These are phyloP conservation scores for Ormia ochracea DNA, from an alignment of 2,888 invertebrate genomes.

Conservation along the genomic window DNA sequence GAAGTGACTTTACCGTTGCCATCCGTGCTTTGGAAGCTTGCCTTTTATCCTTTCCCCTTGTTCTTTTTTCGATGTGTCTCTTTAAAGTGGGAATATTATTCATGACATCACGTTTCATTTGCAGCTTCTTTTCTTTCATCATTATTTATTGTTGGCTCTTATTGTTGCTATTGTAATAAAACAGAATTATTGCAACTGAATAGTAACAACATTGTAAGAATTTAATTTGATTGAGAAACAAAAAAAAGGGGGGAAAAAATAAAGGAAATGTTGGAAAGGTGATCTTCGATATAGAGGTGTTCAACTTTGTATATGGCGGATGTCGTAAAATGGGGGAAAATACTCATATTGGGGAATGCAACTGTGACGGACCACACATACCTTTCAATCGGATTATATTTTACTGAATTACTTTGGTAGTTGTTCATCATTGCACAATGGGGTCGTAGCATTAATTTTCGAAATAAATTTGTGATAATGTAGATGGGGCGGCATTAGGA, in stretches of 20 bases:
- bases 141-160: not conserved
- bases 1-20: not conserved
- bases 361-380: not conserved
- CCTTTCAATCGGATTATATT: too few relatives aligned
- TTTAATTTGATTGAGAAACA: conserved; percentile 1
- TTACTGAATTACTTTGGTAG: too few relatives aligned
- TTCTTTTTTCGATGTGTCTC: not conserved
- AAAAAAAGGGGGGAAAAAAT: not conserved
- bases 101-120: conserved; percentile 32
- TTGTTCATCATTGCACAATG: too few relatives aligned
- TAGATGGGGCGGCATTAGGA: too few relatives aligned
- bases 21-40: not conserved
- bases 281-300: not conserved
- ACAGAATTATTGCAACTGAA: conserved; percentile 30
- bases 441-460: too few relatives aligned
- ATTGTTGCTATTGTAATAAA: conserved; percentile 17
- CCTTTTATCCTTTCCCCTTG: not conserved
- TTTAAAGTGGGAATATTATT: not conserved
- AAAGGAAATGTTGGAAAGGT: not conserved
- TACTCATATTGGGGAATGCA: not conserved
- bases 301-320: not conserved
- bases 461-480: too few relatives aligned
- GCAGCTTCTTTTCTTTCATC: conserved; percentile 9
- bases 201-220: conserved; percentile 15
- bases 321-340: not conserved